These are phyloP conservation scores for Oxycera nigricornis DNA, from an alignment of 2,888 invertebrate genomes.

Conservation along the genomic window DNA sequence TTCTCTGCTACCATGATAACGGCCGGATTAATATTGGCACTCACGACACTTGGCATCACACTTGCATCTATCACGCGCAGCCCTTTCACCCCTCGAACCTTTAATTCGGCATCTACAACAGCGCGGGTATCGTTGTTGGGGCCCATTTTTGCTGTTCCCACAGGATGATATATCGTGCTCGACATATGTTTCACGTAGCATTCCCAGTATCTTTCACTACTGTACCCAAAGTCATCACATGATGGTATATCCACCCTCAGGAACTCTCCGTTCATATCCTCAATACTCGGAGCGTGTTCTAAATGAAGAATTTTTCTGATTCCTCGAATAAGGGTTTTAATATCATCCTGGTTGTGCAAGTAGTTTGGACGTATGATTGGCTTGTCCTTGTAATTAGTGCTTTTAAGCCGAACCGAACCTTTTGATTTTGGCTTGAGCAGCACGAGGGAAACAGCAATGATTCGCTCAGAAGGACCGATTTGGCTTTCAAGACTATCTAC, in stretches of 20 bases:
- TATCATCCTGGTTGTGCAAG: slow-evolving; percentile 65
- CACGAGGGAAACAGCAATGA: background rate
- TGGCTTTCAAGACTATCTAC: background rate
- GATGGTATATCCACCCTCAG: slow-evolving; percentile 79
- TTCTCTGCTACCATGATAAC: slow-evolving; percentile 72
- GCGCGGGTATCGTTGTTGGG: slow-evolving; percentile 61
- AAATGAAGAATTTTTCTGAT: slow-evolving; percentile 55
- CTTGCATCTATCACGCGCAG: slow-evolving; percentile 72
- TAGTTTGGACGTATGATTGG: slow-evolving; percentile 70
- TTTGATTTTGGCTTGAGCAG: slow-evolving; percentile 47
- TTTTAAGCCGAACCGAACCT: slow-evolving; percentile 56
- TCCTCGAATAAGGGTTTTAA: slow-evolving; percentile 57
- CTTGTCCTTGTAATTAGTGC: slow-evolving; percentile 64
- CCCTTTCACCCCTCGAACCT: slow-evolving; percentile 64
- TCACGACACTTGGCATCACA: slow-evolving; percentile 69
- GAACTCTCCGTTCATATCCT: slow-evolving; percentile 58
- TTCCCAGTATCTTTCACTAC: slow-evolving; percentile 85
- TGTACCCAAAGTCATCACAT: slow-evolving; percentile 72
- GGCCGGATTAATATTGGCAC: slow-evolving; percentile 67
- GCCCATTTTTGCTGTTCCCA: slow-evolving; percentile 72
- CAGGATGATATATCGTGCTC: slow-evolving; percentile 79
- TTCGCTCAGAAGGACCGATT: background rate
- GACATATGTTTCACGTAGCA: slow-evolving; percentile 80
- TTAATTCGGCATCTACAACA: slow-evolving; percentile 67
- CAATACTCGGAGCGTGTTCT: slow-evolving; percentile 59